These are phyloP conservation scores for Zalophus californianus DNA, from an alignment of 2,797 vertebrate species.

Conservation along the genomic window DNA sequence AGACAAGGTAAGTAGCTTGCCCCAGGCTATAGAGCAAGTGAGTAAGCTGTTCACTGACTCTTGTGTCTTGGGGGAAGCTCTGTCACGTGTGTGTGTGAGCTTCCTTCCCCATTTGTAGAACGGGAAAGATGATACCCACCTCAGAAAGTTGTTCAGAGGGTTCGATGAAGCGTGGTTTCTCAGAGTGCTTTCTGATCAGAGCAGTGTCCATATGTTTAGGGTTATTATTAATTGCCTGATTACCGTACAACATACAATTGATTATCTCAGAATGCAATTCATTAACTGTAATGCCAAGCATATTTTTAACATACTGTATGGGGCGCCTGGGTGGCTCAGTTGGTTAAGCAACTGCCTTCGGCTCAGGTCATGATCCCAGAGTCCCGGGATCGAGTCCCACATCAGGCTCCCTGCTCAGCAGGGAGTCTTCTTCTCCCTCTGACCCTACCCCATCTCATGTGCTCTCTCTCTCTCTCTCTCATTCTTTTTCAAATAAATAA, in stretches of 20 bases:
- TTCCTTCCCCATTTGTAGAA: not conserved
- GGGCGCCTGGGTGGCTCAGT: too few relatives aligned
- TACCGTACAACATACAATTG: not conserved
- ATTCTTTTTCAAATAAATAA: too few relatives aligned
- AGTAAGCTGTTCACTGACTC: not conserved
- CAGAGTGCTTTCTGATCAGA: not conserved
- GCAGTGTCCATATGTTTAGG: not conserved
- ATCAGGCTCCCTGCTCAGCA: too few relatives aligned
- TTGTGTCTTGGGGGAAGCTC: not conserved
- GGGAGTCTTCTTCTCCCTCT: too few relatives aligned
- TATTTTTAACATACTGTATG: not conserved
- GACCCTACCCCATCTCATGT: too few relatives aligned
- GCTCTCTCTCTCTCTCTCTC: too few relatives aligned
- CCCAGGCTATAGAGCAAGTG: not conserved
- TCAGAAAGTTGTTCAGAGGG: not conserved
- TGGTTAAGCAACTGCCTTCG: too few relatives aligned
- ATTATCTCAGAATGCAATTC: not conserved
- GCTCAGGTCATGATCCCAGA: too few relatives aligned
- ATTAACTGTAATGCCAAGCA: not conserved
- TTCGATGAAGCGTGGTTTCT: not conserved
- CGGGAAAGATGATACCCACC: not conserved
- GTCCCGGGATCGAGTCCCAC: too few relatives aligned
- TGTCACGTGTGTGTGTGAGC: not conserved
- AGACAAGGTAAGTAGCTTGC: not conserved
- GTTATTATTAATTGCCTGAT: not conserved